phyloP scores from a whole-genome alignment of 2,888 invertebrate genomes.

The Tachina lurida region DNA sequence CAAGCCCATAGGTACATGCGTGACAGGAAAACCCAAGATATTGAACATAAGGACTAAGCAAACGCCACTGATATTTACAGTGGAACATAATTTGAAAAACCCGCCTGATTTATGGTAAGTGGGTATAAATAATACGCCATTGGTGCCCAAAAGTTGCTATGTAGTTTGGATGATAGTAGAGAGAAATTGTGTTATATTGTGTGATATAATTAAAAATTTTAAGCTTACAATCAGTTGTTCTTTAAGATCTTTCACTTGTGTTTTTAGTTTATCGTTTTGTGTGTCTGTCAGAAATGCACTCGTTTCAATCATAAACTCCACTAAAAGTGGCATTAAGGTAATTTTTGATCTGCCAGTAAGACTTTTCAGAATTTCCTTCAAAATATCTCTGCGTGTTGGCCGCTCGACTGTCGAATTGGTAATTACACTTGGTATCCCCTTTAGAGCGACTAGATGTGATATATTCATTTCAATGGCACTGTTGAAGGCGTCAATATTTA shows the following conservation, averaged over 20 bases:
- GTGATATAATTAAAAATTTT: neutral
- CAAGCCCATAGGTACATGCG: conserved; percentile 89
- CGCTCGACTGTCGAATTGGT: conserved; percentile 73
- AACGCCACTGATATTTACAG: conserved; percentile 83
- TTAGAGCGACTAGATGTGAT: conserved; percentile 68
- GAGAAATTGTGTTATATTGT: neutral
- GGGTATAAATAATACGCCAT: conserved; percentile 90
- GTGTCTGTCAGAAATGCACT: conserved; percentile 74
- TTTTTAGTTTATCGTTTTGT: conserved; percentile 73
- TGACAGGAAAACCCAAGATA: conserved; percentile 89
- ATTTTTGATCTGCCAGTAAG: conserved; percentile 78
- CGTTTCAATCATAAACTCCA: conserved; percentile 76
- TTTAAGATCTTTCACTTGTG: conserved; percentile 74
- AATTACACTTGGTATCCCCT: conserved; percentile 78
- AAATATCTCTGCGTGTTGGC: conserved; percentile 70
- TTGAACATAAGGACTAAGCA: conserved; percentile 78
- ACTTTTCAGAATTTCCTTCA: conserved; percentile 75
- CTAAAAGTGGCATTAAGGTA: conserved; percentile 78
- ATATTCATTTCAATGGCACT: conserved; percentile 66
- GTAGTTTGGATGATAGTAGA: neutral
- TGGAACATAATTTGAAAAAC: conserved; percentile 86
- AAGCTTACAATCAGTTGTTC: conserved; percentile 75
- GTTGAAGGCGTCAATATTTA: conserved; percentile 73
- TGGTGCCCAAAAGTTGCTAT: conserved; percentile 84
- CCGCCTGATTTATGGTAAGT: conserved; percentile 87